Evolutionary conservation across 2,888 invertebrate species (phyloP).

Genomic region (Campoletis raptor): DNA sequence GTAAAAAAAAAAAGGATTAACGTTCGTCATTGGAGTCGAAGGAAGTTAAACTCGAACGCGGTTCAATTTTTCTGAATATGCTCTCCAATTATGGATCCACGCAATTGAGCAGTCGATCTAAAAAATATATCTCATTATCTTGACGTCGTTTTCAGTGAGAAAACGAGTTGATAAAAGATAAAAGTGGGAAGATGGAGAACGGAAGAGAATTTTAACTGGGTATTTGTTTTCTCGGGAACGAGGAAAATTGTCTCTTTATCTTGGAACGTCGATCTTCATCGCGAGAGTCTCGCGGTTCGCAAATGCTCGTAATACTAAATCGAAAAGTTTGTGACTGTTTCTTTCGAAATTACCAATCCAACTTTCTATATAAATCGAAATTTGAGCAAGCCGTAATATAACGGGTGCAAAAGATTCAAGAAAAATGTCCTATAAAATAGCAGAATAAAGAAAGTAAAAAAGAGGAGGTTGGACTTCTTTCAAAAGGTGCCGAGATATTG

Average conservation of each 20-base stretch:
- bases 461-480: background rate
- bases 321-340: slow-evolving; percentile 8
- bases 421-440: background rate
- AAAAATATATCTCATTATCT: slow-evolving; percentile 64
- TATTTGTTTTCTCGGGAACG: slow-evolving; percentile 63
- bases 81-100: slow-evolving; percentile 59
- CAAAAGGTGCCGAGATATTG: slow-evolving; percentile 1
- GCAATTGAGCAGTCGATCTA: slow-evolving; percentile 71
- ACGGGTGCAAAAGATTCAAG: background rate
- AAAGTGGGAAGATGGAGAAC: background rate
- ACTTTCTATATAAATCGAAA: slow-evolving; percentile 55
- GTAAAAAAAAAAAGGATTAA: background rate
- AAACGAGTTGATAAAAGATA: slow-evolving; percentile 6
- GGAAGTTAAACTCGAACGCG: background rate
- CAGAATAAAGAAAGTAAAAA: background rate
- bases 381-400: background rate
- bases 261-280: slow-evolving; percentile 18
- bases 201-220: slow-evolving; percentile 53
- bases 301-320: slow-evolving; percentile 1
- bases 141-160: slow-evolving; percentile 51
- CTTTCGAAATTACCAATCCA: slow-evolving; percentile 48
- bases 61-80: slow-evolving; percentile 52
- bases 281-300: background rate
- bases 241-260: slow-evolving; percentile 42
- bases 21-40: slow-evolving; percentile 2